A percentile compares a stretch with the other conserved stretches of the same genome.
Evolutionary conservation across 2,113 vertebrate genomes (phyloP).

Genomic region (Actenoides hombroni): DNA sequence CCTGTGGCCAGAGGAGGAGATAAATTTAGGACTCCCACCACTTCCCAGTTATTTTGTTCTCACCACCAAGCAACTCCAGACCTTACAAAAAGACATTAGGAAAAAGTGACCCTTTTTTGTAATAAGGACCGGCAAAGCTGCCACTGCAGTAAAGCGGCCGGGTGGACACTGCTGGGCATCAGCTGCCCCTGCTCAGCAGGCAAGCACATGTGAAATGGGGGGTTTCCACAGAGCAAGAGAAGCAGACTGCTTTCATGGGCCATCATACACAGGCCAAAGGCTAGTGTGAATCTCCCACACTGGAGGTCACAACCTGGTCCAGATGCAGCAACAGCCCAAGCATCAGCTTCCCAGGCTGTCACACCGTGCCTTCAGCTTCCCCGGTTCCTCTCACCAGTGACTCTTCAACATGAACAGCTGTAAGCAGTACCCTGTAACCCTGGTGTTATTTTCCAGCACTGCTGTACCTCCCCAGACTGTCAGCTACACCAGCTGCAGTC

Average conservation of each 20-base stretch:
- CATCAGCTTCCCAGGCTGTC: not conserved
- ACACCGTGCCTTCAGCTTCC: not conserved
- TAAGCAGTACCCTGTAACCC: not conserved
- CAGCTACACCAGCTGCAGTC: not conserved
- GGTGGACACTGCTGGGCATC: not conserved
- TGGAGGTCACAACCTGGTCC: not conserved
- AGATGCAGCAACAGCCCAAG: not conserved
- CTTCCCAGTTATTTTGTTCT: not conserved
- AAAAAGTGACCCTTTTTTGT: not conserved
- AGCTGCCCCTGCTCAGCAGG: accelerated
- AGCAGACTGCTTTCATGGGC: not conserved
- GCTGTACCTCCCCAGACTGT: not conserved
- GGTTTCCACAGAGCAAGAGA: not conserved
- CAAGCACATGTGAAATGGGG: not conserved
- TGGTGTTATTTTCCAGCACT: not conserved
- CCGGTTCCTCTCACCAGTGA: not conserved
- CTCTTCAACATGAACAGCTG: not conserved
- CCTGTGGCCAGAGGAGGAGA: not conserved
- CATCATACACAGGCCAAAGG: not conserved
- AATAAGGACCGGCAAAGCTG: not conserved
- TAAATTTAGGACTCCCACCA: not conserved
- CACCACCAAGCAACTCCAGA: not conserved
- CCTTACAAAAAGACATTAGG: accelerated
- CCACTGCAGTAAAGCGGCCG: accelerated
- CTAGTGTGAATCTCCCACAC: not conserved